Conservation (phyloP, 1,140 invertebrate species). For the Oncopeltus fasciatus region DNA sequence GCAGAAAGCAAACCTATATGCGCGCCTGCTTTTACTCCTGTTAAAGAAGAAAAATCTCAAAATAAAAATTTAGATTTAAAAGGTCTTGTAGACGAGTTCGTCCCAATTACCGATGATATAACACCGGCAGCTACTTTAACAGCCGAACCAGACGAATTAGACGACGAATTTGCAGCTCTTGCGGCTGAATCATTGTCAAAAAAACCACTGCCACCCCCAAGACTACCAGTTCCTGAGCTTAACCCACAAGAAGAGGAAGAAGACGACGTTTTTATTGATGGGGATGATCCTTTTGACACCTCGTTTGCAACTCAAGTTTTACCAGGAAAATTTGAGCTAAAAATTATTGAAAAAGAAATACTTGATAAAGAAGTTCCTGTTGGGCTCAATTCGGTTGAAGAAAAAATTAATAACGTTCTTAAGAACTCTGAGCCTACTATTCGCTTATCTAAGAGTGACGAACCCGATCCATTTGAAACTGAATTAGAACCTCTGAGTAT, state of each 20-base stretch:
- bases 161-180: constrained; percentile 58
- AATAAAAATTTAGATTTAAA: background rate
- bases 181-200: constrained; percentile 53
- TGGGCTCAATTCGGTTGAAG: background rate
- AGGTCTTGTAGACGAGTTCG: constrained; percentile 31
- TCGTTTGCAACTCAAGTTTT: constrained; percentile 63
- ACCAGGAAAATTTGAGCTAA: constrained; percentile 47
- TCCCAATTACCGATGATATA: background rate
- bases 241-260: constrained; percentile 3
- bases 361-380: constrained; percentile 32
- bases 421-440: constrained; percentile 37
- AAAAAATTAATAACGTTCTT: constrained; percentile 34
- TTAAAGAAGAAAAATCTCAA: background rate
- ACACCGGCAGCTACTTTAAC: background rate
- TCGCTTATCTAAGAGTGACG: constrained; percentile 15
- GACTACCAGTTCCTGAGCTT: background rate
- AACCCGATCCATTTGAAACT: constrained; percentile 1
- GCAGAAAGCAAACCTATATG: constrained; percentile 4
- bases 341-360: constrained; percentile 45
- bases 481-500: constrained; percentile 14
- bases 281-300: constrained; percentile 71
- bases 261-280: constrained; percentile 27
- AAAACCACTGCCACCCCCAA: constrained; percentile 19
- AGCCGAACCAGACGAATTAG: constrained; percentile 31
- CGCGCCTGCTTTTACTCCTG: background rate